phyloP scores from a whole-genome alignment of 2,888 invertebrate genomes.

The Mycalesis mineus region DNA sequence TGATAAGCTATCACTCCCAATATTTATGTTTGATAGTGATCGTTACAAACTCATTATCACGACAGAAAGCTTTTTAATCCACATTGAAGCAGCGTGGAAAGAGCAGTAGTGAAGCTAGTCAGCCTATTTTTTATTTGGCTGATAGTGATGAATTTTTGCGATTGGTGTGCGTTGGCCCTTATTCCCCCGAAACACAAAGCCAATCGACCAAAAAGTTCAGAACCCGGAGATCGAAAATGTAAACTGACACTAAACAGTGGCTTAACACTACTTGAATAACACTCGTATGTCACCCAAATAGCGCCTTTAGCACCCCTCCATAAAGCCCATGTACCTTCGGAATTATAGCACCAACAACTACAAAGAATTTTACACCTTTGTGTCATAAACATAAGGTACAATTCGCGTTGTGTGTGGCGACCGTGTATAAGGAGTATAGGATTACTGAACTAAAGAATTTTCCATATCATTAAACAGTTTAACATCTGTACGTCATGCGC shows the following conservation, averaged over 20 bases:
- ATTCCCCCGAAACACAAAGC: conserved; percentile 47
- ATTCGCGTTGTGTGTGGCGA: conserved; percentile 27
- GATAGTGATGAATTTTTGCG: no score
- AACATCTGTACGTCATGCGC: conserved; percentile 65
- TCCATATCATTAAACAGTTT: conserved; percentile 64
- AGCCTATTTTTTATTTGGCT: no score
- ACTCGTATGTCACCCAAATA: conserved; percentile 32
- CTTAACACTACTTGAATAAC: conserved; percentile 51
- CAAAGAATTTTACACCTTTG: conserved; percentile 30
- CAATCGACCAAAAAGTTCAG: conserved; percentile 47
- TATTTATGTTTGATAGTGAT: no score
- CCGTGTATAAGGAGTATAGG: conserved; percentile 44
- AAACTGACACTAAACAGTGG: conserved; percentile 72
- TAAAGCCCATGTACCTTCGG: conserved; percentile 14
- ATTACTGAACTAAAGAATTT: conserved; percentile 70
- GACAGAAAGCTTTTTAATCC: no score
- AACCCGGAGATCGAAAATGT: conserved; percentile 62
- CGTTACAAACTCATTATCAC: no score
- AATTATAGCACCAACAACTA: conserved; percentile 4
- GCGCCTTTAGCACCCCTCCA: conserved; percentile 33
- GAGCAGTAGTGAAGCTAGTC: no score
- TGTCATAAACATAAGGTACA: conserved; percentile 16
- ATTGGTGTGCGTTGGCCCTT: conserved; percentile 6
- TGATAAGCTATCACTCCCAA: no score
- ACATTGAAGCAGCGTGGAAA: no score